Evolutionary conservation across 1,140 invertebrate genomes (phyloP), one percentile per base, ranked within the genome.

Genomic region (Phenacoccus solenopsis): DNA sequence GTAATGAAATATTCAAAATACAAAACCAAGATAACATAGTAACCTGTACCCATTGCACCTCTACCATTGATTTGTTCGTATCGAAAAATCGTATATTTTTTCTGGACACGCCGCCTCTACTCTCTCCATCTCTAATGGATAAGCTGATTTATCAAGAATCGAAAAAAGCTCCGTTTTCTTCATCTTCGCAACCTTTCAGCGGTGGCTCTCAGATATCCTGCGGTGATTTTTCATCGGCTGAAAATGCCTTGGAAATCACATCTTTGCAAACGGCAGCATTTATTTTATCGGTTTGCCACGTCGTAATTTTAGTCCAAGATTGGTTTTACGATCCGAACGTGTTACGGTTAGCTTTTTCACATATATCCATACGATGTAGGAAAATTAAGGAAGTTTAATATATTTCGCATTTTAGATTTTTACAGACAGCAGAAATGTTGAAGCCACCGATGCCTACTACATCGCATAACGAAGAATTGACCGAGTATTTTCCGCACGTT

Each of bases 201-300:
- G 59, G 28, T 24, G 69, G 84, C 74, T 77, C 81, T 72, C 82
- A 84, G 74, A 83, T 85, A 73, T 77, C 78, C 30, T 75, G 81
- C 4, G 78, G 79, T 69, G 87, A 88, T 72, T 86, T 84, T 77
- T 78, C 79, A 13, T 83, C 81, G 28, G 79, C 81, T 22, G 88
- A 89, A 77, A 85, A 84, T 72, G 84, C 83, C 12, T 80, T 86
- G 68, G 87, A 90, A 77, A 80, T 90, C 27, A 86, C 90, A 72
- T 87, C 88, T 16, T 78, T 95, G 21, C 91, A 96, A 76, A 82
- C 91, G 67, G 83, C 89, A 24, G 87, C 91, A 9, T 93, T 93
- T 77, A 77, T 96, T 25, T 86, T 94, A 78, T 88, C 89, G 13
- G 87, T 95, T n/a, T 95, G 93, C 76, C 92, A 96, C 79, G 84